A percentile compares a stretch with the other conserved stretches of the same genome.
Conservation (phyloP, 2,888 invertebrate genomes). For the Dyspetes luteomarginatus region DNA sequence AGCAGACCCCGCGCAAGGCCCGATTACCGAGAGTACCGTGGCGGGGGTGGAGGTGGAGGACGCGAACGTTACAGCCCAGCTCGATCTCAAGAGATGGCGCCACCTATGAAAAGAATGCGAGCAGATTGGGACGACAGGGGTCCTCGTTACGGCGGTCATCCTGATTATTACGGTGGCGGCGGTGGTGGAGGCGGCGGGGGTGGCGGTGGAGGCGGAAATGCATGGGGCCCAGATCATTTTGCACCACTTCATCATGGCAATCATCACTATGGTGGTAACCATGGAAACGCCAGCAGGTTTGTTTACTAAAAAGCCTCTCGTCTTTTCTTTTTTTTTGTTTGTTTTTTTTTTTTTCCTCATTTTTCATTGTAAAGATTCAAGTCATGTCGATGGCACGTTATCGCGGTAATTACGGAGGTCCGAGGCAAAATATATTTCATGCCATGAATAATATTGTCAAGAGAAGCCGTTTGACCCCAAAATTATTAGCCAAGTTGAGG, state of each 20-base stretch:
- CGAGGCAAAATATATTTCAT: not conserved
- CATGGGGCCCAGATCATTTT: constrained; percentile 74
- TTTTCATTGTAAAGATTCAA: not conserved
- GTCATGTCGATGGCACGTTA: not conserved
- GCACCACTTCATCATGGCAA: constrained; percentile 84
- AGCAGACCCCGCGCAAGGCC: constrained; percentile 89
- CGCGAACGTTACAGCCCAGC: constrained; percentile 86
- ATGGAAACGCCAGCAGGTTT: constrained; percentile 81
- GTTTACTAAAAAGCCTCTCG: constrained; percentile 60
- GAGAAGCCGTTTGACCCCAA: constrained; percentile 78
- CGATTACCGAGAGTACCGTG: constrained; percentile 91
- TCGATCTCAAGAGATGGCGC: constrained; percentile 91
- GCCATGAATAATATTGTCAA: constrained; percentile 58
- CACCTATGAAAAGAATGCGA: constrained; percentile 91
- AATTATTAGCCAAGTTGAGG: constrained; percentile 78
- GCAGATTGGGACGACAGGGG: constrained; percentile 88
- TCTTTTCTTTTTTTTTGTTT: constrained; percentile 40
- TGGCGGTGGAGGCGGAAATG: constrained; percentile 63
- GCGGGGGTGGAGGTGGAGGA: constrained; percentile 87
- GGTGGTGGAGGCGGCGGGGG: constrained; percentile 66
- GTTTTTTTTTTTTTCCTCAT: not conserved
- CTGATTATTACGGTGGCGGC: constrained; percentile 76
- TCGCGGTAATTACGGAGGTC: constrained; percentile 23
- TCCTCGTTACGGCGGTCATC: constrained; percentile 73
- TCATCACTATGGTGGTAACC: constrained; percentile 85